Conservation (phyloP, 2,797 vertebrate genomes). For the Poliocrania exsul region DNA sequence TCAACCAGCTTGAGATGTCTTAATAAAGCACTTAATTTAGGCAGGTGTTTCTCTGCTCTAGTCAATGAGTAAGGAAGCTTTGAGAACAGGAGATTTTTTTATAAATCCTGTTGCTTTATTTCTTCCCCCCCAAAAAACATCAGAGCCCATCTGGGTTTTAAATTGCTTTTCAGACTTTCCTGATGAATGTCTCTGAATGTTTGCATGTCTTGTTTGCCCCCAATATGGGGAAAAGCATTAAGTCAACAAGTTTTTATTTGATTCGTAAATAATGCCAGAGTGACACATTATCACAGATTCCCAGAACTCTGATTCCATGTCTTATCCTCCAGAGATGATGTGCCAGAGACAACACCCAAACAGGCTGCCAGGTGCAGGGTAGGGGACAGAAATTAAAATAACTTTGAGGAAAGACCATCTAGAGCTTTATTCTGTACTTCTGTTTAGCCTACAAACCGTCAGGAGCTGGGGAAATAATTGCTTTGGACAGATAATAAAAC, state of each 20-base stretch:
- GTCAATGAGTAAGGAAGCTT: neutral
- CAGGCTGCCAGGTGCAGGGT: neutral
- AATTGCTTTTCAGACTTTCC: slow-evolving; percentile 39
- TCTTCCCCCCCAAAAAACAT: neutral
- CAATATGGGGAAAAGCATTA: neutral
- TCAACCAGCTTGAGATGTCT: neutral
- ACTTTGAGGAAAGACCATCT: neutral
- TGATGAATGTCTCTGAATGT: slow-evolving; percentile 26
- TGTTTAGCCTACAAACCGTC: slow-evolving; percentile 14
- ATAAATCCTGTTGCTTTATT: slow-evolving; percentile 21
- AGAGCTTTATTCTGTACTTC: neutral
- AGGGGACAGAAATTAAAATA: neutral
- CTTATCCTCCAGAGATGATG: neutral
- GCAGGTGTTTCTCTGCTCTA: slow-evolving; percentile 5
- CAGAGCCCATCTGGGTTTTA: neutral
- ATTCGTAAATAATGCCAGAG: slow-evolving; percentile 50
- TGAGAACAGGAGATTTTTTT: neutral
- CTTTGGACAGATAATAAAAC: slow-evolving; percentile 62
- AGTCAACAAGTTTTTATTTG: slow-evolving; percentile 37
- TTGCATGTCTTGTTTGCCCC: slow-evolving; percentile 46
- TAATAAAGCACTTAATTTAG: neutral
- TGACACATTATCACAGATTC: neutral
- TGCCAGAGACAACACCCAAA: neutral
- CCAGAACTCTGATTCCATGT: neutral
- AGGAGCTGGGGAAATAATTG: slow-evolving; percentile 47